Evolutionary conservation across 2,113 vertebrate genomes (phyloP).

Genomic region (Cebidichthys violaceus): DNA sequence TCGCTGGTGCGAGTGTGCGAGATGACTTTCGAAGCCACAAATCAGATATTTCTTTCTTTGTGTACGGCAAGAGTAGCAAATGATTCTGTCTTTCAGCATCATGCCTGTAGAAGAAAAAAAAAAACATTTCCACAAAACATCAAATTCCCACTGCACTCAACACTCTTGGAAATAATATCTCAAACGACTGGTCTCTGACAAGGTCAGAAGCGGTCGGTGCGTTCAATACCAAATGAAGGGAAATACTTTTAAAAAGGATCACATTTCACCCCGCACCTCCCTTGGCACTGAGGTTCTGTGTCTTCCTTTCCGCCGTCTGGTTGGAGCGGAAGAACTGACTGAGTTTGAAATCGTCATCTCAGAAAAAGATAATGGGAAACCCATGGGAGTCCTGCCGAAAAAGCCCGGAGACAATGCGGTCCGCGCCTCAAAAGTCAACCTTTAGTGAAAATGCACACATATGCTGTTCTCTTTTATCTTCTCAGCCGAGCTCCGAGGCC

Average conservation of each 20-base stretch:
- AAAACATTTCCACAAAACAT: slow-evolving; percentile 29
- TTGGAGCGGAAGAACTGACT: slow-evolving; percentile 37
- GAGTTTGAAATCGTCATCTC: slow-evolving; percentile 60
- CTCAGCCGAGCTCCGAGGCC: slow-evolving; percentile 33
- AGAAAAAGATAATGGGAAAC: slow-evolving; percentile 69
- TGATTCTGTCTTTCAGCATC: slow-evolving; percentile 29
- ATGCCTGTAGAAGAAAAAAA: neutral
- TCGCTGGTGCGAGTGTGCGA: slow-evolving; percentile 37
- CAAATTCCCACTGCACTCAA: slow-evolving; percentile 3
- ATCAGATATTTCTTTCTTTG: slow-evolving; percentile 34
- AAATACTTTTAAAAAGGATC: slow-evolving; percentile 30
- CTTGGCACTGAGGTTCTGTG: slow-evolving; percentile 3
- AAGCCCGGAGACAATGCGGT: slow-evolving; percentile 45
- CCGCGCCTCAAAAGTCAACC: slow-evolving; percentile 33
- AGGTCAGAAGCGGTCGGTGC: slow-evolving; percentile 40
- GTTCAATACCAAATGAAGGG: slow-evolving; percentile 30
- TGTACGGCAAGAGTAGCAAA: slow-evolving; percentile 17
- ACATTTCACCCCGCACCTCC: slow-evolving; percentile 29
- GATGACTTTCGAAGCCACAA: slow-evolving; percentile 56
- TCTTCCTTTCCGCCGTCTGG: slow-evolving; percentile 40
- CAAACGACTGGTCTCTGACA: slow-evolving; percentile 30
- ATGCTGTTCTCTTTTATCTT: slow-evolving; percentile 49
- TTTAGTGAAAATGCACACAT: slow-evolving; percentile 36
- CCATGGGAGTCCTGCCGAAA: slow-evolving; percentile 49
- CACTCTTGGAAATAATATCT: slow-evolving; percentile 26